Evolutionary conservation across 2,797 vertebrate species (phyloP).

Genomic region (Hypotaenidia philippensis): DNA sequence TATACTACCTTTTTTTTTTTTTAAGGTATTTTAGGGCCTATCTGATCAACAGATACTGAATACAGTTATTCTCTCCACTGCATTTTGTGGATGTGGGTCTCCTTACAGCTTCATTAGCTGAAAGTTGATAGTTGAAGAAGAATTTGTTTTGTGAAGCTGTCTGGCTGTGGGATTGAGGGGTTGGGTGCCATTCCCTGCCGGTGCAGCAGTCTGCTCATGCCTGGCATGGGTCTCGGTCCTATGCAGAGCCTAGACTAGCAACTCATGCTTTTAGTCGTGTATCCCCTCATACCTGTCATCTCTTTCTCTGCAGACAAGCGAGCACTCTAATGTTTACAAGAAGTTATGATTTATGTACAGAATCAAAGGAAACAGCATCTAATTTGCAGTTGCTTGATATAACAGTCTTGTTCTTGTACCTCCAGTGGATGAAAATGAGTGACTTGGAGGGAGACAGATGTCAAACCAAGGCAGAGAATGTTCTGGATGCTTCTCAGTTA

Average conservation of each 20-base stretch:
- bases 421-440: constrained; percentile 29
- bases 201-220: not conserved
- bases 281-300: not conserved
- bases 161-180: not conserved
- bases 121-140: not conserved
- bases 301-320: not conserved
- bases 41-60: constrained; percentile 8
- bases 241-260: not conserved
- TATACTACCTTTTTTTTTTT: not conserved
- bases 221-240: not conserved
- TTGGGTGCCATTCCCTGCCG: not conserved
- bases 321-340: not conserved
- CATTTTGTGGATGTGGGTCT: not conserved
- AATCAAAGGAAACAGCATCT: constrained; percentile 23
- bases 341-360: not conserved
- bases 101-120: not conserved
- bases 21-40: constrained; percentile 12
- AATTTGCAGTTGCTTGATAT: constrained; percentile 4
- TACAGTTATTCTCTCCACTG: not conserved
- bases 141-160: not conserved
- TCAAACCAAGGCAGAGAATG: constrained; percentile 41
- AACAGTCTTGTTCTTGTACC: not conserved
- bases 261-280: rapidly evolving
- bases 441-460: constrained; percentile 56
- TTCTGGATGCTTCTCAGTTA: constrained; percentile 50